Conservation (phyloP, 2,113 vertebrate species). For the Pipa parva region DNA sequence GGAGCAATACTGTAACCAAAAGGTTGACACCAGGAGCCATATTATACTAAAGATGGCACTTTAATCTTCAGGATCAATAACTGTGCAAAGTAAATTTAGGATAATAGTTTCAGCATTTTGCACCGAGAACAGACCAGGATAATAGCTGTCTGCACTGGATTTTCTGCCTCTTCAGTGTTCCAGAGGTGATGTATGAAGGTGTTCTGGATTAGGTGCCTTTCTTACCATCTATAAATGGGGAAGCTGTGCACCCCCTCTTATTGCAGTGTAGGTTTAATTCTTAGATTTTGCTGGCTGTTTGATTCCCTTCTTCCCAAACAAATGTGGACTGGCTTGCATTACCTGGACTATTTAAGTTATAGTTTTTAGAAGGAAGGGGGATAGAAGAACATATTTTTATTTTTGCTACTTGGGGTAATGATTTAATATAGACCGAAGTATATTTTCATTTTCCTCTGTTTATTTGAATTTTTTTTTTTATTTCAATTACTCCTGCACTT, state of each 20-base stretch:
- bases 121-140: not conserved
- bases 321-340: not conserved
- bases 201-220: not conserved
- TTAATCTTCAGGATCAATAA: not conserved
- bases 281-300: not conserved
- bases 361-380: not conserved
- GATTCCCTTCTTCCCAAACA: not conserved
- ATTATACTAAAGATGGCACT: not conserved
- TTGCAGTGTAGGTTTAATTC: not conserved
- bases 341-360: constrained; percentile 6
- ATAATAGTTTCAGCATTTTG: not conserved
- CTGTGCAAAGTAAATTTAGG: not conserved
- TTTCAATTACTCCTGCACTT: not conserved
- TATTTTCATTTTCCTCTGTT: not conserved
- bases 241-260: not conserved
- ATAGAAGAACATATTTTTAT: constrained; percentile 22
- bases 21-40: not conserved
- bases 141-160: not conserved
- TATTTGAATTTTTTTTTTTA: not conserved
- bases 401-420: constrained; percentile 25
- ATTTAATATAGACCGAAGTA: not conserved
- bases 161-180: not conserved
- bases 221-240: not conserved
- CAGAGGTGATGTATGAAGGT: no score
- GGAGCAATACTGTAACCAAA: not conserved